phyloP scores from a whole-genome alignment of 1,140 invertebrate genomes.

The Notospermus geniculatus region DNA sequence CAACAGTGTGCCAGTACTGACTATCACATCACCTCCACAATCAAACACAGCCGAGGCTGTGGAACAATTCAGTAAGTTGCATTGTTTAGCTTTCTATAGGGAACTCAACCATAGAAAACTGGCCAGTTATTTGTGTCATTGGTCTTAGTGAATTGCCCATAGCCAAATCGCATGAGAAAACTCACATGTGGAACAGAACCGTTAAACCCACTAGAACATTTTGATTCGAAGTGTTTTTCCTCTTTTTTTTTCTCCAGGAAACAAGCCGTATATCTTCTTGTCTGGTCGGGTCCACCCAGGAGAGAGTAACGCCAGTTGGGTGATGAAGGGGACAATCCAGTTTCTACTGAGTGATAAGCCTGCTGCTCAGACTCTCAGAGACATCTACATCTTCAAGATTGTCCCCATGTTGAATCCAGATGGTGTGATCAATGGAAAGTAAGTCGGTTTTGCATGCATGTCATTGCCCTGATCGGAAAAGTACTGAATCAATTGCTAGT shows the following conservation, averaged over 20 bases:
- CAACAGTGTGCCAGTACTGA: slow-evolving; percentile 78
- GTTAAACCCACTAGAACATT: no score
- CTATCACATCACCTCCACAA: slow-evolving; percentile 70
- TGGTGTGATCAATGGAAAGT: slow-evolving; percentile 78
- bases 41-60: slow-evolving; percentile 30
- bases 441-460: no score
- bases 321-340: slow-evolving; percentile 79
- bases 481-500: no score
- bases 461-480: no score
- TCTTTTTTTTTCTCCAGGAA: slow-evolving; percentile 34
- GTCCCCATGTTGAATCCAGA: slow-evolving; percentile 97
- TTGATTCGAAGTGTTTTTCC: background rate
- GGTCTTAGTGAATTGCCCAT: no score
- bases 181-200: no score
- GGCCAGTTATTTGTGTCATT: no score
- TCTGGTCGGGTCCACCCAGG: slow-evolving; percentile 84
- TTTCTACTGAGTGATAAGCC: slow-evolving; percentile 67
- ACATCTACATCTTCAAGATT: slow-evolving; percentile 79
- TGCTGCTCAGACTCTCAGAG: slow-evolving; percentile 66
- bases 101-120: no score
- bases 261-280: slow-evolving; percentile 63
- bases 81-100: no score
- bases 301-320: slow-evolving; percentile 85
- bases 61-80: slow-evolving; percentile 49
- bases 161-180: no score